phyloP scores from a whole-genome alignment of 1,140 invertebrate genomes.

The Venturia canescens region DNA sequence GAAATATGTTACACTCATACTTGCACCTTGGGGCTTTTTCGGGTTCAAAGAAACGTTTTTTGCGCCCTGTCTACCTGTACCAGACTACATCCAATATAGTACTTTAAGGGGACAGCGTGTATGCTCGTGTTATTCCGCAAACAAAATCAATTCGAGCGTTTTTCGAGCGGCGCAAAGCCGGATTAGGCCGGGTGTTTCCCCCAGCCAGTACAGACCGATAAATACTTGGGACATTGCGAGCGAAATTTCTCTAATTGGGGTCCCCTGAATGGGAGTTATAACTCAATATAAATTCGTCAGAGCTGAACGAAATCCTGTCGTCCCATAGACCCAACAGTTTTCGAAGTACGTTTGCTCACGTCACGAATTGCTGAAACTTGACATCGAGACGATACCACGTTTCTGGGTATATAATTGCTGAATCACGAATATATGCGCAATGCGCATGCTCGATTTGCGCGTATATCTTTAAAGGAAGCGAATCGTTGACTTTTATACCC shows the following conservation, averaged over 20 bases:
- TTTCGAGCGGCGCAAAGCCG: too few species aligned
- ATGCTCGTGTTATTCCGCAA: neutral
- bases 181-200: too few species aligned
- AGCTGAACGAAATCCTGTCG: too few species aligned
- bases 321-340: too few species aligned
- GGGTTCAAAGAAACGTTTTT: slow-evolving; percentile 44
- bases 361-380: too few species aligned
- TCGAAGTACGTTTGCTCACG: too few species aligned
- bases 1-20: neutral
- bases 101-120: neutral
- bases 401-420: neutral
- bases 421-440: neutral
- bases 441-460: neutral
- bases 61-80: neutral
- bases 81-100: neutral
- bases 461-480: slow-evolving; percentile 27
- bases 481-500: slow-evolving; percentile 33
- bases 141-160: slow-evolving; percentile 37
- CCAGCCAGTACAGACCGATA: too few species aligned
- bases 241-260: too few species aligned
- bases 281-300: too few species aligned
- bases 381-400: too few species aligned
- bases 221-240: too few species aligned
- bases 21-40: slow-evolving; percentile 18
- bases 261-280: too few species aligned